Base-by-base conservation (phyloP, 2,888 invertebrate genomes). In the Lamellibrachia satsuma region DNA sequence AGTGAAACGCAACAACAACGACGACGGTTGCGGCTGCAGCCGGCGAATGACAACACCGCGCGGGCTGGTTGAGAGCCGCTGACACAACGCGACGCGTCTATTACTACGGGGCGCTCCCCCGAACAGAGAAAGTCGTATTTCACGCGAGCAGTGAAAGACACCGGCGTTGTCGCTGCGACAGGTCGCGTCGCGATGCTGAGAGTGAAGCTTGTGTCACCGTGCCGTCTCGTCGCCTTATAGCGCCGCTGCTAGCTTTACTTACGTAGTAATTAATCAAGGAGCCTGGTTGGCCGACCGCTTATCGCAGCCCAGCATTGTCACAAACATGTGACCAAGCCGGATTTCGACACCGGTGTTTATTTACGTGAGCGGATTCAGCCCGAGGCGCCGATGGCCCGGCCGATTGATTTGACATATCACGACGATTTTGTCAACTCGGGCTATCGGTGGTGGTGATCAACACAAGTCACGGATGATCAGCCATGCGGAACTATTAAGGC, bases 191-290 rank as follows among this genome's bases (percentile, higher is more conserved):
- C 75, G 75, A 22, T 75, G 22, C 6, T 15, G 75, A 15, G 75
- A 75, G 75, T 15, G 75, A 75, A 75, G 75, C 75, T 75, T 22
- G 75, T n/a, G 22, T 75, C 75, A 9, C 15, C n/a, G 75, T n/a
- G 75, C 75, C 75, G 75, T 75, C 75, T 22, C 75, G 75, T 75
- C 75, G 22, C 75, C 75, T 75, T 75, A 75, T 75, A 75, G 75
- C 75, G 75, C 75, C 4, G 22, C 75, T n/a, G 75, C 75, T n/a
- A 75, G 75, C 22, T n/a, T 75, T 75, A 75, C 75, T 75, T 75
- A 75, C 75, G 75, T 75, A 75, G 75, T 75, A 75, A 75, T 75
- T 75, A 75, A 75, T 75, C 75, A 75, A 15, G 22, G 75, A 22
- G 6, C 75, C 75, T n/a, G 22, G 75, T 75, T 75, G 75, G 75